Evolutionary conservation across 2,797 vertebrate species (phyloP).

Genomic region (Premnoplex brunnescens): DNA sequence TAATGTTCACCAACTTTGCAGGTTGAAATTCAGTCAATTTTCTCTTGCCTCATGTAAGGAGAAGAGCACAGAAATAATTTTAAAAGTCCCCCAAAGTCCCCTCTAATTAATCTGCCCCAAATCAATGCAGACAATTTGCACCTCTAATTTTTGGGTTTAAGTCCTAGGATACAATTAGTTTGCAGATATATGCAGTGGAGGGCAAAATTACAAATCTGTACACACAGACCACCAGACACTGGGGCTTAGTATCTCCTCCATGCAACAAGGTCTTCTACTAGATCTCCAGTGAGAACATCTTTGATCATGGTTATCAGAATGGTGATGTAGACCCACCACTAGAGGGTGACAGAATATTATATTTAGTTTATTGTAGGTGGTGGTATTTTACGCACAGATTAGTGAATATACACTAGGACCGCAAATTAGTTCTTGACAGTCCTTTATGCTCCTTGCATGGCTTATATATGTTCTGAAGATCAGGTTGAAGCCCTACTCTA

Average conservation of each 20-base stretch:
- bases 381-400: not conserved
- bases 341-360: slow-evolving; percentile 56
- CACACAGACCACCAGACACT: not conserved
- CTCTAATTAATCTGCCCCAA: not conserved
- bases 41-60: not conserved
- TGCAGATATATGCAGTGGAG: not conserved
- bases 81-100: not conserved
- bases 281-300: not conserved
- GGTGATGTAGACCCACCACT: slow-evolving; percentile 4
- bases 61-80: not conserved
- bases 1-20: not conserved
- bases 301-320: not conserved
- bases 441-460: not conserved
- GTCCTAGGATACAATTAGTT: not conserved
- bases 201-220: not conserved
- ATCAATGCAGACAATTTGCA: not conserved
- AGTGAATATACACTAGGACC: not conserved
- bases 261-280: not conserved
- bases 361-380: not conserved
- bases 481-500: not conserved
- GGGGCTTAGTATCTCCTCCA: not conserved
- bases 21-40: not conserved
- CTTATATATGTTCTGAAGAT: not conserved
- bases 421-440: not conserved
- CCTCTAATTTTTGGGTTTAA: not conserved